A percentile compares a stretch with the other conserved stretches of the same genome.
Evolutionary conservation across 2,797 vertebrate genomes (phyloP).

Genomic region (Paratrypauchen microcephalus): DNA sequence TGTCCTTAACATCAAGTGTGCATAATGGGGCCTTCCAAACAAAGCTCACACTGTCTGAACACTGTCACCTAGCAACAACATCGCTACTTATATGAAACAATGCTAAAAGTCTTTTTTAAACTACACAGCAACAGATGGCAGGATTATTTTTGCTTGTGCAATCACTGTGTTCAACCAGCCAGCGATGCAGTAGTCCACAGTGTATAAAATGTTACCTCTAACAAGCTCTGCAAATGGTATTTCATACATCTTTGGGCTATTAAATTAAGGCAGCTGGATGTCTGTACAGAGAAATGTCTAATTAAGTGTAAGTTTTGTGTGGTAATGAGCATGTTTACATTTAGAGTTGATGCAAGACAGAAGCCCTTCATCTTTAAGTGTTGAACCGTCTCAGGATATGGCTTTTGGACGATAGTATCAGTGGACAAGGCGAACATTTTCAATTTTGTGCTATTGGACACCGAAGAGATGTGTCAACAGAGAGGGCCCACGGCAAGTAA

Average conservation of each 20-base stretch:
- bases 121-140: conserved; percentile 30
- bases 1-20: conserved; percentile 23
- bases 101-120: conserved; percentile 16
- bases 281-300: conserved; percentile 21
- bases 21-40: conserved; percentile 12
- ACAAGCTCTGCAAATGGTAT: not conserved
- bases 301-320: not conserved
- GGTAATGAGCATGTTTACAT: not conserved
- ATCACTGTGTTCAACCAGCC: conserved; percentile 2
- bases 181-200: not conserved
- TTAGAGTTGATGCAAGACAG: conserved; percentile 34
- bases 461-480: conserved; percentile 76
- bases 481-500: conserved; percentile 72
- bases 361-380: conserved; percentile 55
- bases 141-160: conserved; percentile 24
- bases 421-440: conserved; percentile 74
- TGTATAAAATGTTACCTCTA: conserved; percentile 6
- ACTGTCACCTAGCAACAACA: conserved; percentile 44
- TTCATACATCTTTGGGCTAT: not conserved
- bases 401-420: conserved; percentile 69
- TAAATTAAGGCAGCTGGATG: not conserved
- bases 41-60: conserved; percentile 18
- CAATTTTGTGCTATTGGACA: conserved; percentile 77
- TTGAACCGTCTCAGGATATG: conserved; percentile 62
- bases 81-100: conserved; percentile 23